Evolutionary conservation across 2,888 invertebrate genomes (phyloP), one percentile per base, ranked within the genome.

Genomic region (Scelioninae gen. 1): DNA sequence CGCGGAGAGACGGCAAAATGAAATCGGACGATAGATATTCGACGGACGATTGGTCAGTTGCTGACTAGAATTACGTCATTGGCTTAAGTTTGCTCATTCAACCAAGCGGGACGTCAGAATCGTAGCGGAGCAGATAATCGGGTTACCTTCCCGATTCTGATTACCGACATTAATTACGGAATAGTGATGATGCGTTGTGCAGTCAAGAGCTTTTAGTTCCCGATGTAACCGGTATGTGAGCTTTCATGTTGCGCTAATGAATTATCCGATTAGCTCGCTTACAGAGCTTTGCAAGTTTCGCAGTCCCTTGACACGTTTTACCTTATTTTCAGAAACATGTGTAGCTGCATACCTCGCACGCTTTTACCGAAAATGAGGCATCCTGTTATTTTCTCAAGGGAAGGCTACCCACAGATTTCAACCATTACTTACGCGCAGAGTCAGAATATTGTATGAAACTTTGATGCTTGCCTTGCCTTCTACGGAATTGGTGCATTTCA

Each of bases 131-230:
- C 84, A 80, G 86, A 89, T 91, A 91, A 91, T 91, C 91, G 88
- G 85, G 88, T 91, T 91, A 91, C 84, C 88, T 88, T 87, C 83
- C 88, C 87, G 88, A 88, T 90, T 88, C 90, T 89, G 91, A 90
- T 91, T 89, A 91, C 89, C 88, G 88, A 88, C 90, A 89, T 91
- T 91, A 91, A 91, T 91, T 91, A 90, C 89, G 86, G 89, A 90
- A 90, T 88, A 88, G 90, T 89, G 88, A 89, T 89, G 90, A 89
- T 90, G 89, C 89, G 88, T 86, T 84, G 85, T 83, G 74, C 85
- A 85, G 86, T 85, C 83, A 88, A 88, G 87, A 85, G 89, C 87
- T 88, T 87, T 87, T 84, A 85, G 81, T 81, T 85, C 68, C 65
- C 83, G 84, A 83, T 84, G 82, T 83, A 78, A 58, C 79, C 76